Base-by-base conservation (phyloP, 2,888 invertebrate species). In the Euproctis similis region DNA sequence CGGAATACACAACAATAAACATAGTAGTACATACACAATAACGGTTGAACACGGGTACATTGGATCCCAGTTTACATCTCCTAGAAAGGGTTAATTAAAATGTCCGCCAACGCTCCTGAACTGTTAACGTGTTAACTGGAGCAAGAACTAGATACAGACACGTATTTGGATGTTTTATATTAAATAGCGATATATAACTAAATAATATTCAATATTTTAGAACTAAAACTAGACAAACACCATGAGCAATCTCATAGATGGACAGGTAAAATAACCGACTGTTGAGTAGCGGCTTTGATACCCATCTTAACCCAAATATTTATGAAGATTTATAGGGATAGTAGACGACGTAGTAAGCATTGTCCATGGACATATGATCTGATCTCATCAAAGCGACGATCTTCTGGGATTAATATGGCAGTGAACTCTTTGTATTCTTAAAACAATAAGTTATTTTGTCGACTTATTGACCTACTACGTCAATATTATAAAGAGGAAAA, bases 21-120 rank as follows among this genome's bases (percentile, higher is more conserved):
- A 27, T 30, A 36, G 35, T 42, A 38, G 33, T 48, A 48, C 46
- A 49, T 42, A 35, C 32, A 38, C 43, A 49, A 46, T 48, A 48
- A 36, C 31, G 28, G 39, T 42, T 35, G 18, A 33, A 36, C 42
- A 39, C 33, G 30, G 40, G 41, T 43, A 46, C 32, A 41, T 46
- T 43, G 43, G 43, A 37, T 36, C 38, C 38, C 31, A 23, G 29
- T 14, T 35, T 37, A 49, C 50, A 43, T 49, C 34, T 30, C 32
- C 41, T 39, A 43, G 48, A 52, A 56, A 60, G 60, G 59, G 63
- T 69, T 74, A 73, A 74, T 74, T 72, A 69, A 68, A 69, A 64
- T 51, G 57, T 63, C 57, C 48, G 35, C 50, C 32, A 28, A 30
- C 37, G 45, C 48, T 45, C 46, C 45, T 40, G 42, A 50, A 50